Base-by-base conservation (phyloP, 2,113 vertebrate genomes). In the Macrotis lagotis region DNA sequence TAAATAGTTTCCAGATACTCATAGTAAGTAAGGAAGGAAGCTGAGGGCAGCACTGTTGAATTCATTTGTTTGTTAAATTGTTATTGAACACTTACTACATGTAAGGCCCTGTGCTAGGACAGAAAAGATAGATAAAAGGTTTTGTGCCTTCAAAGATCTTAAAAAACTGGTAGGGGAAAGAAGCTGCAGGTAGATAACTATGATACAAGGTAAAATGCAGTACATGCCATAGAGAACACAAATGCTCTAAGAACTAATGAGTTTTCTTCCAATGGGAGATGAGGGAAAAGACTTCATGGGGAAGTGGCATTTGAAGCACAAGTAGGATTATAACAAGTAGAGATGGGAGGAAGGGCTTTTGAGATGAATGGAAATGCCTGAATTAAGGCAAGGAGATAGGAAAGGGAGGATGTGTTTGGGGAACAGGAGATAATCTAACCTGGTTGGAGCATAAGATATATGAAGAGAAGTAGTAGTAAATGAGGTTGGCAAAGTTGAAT, bases 161-260 rank as follows among this genome's bases (percentile, higher is more conserved):
- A 50, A 93, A 7, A 93, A n/a, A 53, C 52, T 92, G 91, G 47
- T 92, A 3, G 92, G 93, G 10, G 92, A 48, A 74, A 28, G 3
- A 90, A n/a, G 91, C 31, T 92, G 48, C 88, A 52, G 91, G 47
- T 52, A 91, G 95, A 59, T 93, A 9, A 66, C 49, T 94, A 94
- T 6, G 26, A 74, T 74, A 74, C 4, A 74, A 93, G 47, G 83
- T 91, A 91, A 9, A 83, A 66, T 93, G 49, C 59, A 5, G 10
- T 49, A 66, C 95, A 25, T 26, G 28, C 48, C 26, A 52, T 25
- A 90, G 51, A 89, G 31, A 48, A 8, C 88, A 10, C 44, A 91
- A 25, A 74, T n/a, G 31, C 90, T 55, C 52, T 50, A 28, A 89
- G 66, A 26, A 8, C 24, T 48, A 22, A 90, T 92, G 48, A 92